A percentile compares a stretch with the other conserved stretches of the same genome.
phyloP scores from a whole-genome alignment of 2,113 vertebrate genomes.

The Amblyornis subalaris region DNA sequence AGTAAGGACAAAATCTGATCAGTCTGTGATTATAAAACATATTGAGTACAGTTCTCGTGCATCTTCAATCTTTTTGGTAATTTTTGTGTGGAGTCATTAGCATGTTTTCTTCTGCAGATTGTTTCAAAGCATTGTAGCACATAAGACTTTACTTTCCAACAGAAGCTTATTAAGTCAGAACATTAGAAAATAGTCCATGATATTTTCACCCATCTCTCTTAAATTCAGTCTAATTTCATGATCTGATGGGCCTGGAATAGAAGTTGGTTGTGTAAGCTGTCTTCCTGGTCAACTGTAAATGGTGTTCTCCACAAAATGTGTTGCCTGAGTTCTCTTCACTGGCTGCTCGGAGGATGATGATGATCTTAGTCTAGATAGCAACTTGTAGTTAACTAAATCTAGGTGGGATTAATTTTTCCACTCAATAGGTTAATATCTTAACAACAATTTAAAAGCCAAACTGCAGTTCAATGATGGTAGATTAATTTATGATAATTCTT shows the following conservation, averaged over 20 bases:
- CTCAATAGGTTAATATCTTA: neutral
- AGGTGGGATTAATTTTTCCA: neutral
- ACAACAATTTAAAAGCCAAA: neutral
- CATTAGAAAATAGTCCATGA: neutral
- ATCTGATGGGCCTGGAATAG: neutral
- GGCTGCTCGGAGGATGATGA: neutral
- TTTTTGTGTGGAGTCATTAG: neutral
- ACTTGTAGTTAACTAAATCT: neutral
- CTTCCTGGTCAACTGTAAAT: accelerated
- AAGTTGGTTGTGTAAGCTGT: neutral
- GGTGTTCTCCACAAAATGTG: neutral
- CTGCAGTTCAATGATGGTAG: neutral
- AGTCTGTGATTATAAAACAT: neutral
- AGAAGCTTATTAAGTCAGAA: neutral
- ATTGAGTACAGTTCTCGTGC: neutral
- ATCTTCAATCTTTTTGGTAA: neutral
- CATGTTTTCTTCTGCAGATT: neutral
- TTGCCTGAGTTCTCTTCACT: neutral
- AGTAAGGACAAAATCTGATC: too few species aligned
- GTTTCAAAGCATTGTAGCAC: neutral
- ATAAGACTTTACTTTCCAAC: neutral
- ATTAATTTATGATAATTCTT: neutral
- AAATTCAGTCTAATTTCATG: neutral
- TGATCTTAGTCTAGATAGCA: neutral
- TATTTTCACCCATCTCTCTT: neutral